Evolutionary conservation across 2,797 vertebrate species (phyloP).

Genomic region (Clamator glandarius): DNA sequence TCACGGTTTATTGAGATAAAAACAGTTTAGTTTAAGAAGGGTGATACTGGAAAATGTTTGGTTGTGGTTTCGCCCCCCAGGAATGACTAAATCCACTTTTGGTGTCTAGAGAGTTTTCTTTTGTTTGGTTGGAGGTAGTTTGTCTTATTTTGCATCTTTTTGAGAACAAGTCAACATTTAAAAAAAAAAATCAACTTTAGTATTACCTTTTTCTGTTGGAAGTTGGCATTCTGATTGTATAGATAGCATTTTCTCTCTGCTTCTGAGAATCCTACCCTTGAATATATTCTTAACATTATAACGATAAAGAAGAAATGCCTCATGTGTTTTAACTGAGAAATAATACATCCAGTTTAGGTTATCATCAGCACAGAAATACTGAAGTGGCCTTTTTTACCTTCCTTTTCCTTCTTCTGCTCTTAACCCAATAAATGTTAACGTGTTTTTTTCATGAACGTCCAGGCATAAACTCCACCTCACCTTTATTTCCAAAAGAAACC

Average conservation of each 20-base stretch:
- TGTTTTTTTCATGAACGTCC: not conserved
- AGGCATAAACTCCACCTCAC: not conserved
- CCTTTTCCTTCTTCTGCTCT: not conserved
- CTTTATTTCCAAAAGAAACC: conserved; percentile 4
- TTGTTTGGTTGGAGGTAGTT: not conserved
- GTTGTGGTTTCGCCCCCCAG: not conserved
- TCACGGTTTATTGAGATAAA: not conserved
- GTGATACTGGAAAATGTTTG: not conserved
- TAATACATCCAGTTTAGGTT: not conserved
- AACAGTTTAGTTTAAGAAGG: not conserved
- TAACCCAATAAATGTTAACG: not conserved
- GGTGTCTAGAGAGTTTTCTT: not conserved
- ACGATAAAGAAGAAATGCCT: not conserved
- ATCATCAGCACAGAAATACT: not conserved
- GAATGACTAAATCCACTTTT: not conserved
- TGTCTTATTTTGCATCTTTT: not conserved
- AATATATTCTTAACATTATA: not conserved
- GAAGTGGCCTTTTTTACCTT: not conserved
- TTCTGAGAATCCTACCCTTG: not conserved
- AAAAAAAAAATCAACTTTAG: not conserved
- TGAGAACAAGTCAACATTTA: fast-evolving
- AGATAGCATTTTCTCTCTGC: not conserved
- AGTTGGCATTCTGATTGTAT: not conserved
- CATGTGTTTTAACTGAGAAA: conserved; percentile 4
- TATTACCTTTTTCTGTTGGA: not conserved